Evolutionary conservation across 2,113 vertebrate genomes (phyloP).

Genomic region (Nothoprocta pentlandii): DNA sequence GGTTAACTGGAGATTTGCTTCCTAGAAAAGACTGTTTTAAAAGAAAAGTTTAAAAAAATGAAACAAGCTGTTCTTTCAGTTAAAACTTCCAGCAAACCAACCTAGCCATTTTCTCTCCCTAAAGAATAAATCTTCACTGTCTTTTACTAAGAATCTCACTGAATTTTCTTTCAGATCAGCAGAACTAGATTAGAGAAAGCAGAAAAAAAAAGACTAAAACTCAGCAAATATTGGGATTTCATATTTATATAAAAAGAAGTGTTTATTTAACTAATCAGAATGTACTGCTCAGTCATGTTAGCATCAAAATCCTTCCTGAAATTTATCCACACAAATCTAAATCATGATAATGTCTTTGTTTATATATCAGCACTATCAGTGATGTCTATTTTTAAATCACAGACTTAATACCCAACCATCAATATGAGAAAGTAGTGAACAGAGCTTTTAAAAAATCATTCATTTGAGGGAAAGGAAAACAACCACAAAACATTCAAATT

Average conservation of each 20-base stretch:
- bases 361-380: background rate
- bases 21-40: background rate
- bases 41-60: background rate
- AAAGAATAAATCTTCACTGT: background rate
- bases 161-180: background rate
- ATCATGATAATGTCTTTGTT: background rate
- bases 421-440: background rate
- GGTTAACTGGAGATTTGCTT: background rate
- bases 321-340: background rate
- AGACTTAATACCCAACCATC: background rate
- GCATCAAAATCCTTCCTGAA: background rate
- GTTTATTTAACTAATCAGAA: background rate
- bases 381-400: background rate
- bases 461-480: background rate
- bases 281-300: background rate
- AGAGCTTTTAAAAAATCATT: background rate
- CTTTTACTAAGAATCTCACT: background rate
- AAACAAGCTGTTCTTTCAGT: background rate
- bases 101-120: rapidly evolving
- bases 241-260: background rate
- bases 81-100: background rate
- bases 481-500: background rate
- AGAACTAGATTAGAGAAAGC: background rate
- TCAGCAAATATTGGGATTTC: background rate
- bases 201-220: background rate